phyloP scores from a whole-genome alignment of 2,797 vertebrate genomes.

The Oreonectes daqikongensis region DNA sequence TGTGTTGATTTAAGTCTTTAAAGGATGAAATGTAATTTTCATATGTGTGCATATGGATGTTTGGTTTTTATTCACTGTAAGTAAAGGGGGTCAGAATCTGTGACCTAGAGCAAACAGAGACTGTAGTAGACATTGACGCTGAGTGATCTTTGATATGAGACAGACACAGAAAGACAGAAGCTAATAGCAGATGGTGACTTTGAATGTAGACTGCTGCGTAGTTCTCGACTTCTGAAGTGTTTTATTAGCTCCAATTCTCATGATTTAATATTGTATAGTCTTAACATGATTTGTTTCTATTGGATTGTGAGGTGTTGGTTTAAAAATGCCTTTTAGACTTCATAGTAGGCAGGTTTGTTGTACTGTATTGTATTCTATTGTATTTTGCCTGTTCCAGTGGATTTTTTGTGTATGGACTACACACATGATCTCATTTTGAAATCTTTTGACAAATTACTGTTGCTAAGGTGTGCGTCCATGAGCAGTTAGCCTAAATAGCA shows the following conservation, averaged over 20 bases:
- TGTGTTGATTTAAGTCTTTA: background rate
- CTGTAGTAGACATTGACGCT: background rate
- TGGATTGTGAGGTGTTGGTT: background rate
- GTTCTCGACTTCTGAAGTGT: background rate
- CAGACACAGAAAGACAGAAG: slow-evolving; percentile 2
- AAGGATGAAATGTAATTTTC: background rate
- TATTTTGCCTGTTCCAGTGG: background rate
- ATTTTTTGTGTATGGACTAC: background rate
- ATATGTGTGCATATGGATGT: background rate
- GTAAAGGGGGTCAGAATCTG: slow-evolving; percentile 19
- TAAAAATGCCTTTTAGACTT: background rate
- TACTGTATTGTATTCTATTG: background rate
- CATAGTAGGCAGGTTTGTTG: background rate
- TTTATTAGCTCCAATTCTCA: background rate
- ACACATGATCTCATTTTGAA: background rate
- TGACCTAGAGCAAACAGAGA: background rate
- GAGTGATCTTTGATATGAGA: slow-evolving; percentile 24
- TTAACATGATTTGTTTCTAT: background rate
- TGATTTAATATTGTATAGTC: background rate
- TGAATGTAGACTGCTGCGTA: background rate
- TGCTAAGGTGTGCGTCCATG: slow-evolving; percentile 3
- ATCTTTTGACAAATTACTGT: background rate
- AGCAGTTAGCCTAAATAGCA: slow-evolving; percentile 30
- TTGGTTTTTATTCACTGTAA: slow-evolving; percentile 22
- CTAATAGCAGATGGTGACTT: background rate